Evolutionary conservation across 2,888 invertebrate genomes (phyloP), one percentile per base, ranked within the genome.

Genomic region (Dioctria linearis): DNA sequence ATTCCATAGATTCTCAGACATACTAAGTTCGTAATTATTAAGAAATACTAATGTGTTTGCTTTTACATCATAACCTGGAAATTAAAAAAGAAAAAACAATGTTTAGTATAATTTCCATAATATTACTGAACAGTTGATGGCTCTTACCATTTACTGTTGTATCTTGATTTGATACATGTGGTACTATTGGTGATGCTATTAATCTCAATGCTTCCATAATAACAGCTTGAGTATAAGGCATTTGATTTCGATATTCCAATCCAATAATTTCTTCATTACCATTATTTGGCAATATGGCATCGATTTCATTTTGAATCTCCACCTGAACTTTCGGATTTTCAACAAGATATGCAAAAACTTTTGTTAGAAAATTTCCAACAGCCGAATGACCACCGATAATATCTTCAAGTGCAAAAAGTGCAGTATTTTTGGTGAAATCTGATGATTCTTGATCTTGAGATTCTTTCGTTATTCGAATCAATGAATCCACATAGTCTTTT

Each of bases 151-250:
- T 90, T 82, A 93, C 89, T 4, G 91, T 90, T 82, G 92, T 92
- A 83, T 92, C 90, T 83, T 91, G 90, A 82, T 90, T 92, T n/a
- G 93, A 91, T 1, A 93, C 92, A 85, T 93, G 92, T 0, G 93
- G 93, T 0, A 93, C 93, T 76, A 93, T 93, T 0, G 93, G 93
- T 11, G 93, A 93, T 5, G 93, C 91, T 78, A 93, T 91, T 67
- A 92, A 85, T 79, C 93, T 88, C n/a, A 93, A 90, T 0, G 92
- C 90, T 86, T 93, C 93, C 83, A 91, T 89, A 73, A 93, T 89
- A 3, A 91, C 90, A 0, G 92, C 92, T 85, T 93, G 92, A 0
- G 91, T 91, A 85, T 92, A 93, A 0, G 92, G 91, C 90, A 93
- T 89, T 0, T 85, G 84, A 49, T 86, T 86, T 79, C 91, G 88